Evolutionary conservation across 2,888 invertebrate species (phyloP), one percentile per base, ranked within the genome.

Genomic region (Amiota mariae): DNA sequence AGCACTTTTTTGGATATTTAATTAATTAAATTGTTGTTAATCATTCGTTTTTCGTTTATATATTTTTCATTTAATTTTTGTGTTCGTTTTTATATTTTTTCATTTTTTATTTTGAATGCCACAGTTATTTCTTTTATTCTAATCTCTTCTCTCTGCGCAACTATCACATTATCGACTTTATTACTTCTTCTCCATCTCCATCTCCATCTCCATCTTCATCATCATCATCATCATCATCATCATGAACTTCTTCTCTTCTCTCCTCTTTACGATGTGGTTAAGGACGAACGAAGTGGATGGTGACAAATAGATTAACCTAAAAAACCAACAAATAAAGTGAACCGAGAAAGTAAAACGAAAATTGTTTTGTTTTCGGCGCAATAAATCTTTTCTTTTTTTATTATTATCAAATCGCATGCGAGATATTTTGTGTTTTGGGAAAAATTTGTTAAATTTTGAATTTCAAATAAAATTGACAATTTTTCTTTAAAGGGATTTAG

Each of bases 371-470:
- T 56, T 74, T 72, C 47, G 54, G 54, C 36, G 36, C 36, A 0
- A 36, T 36, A 59, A 59, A 59, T 20, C 10, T 20, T 18, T 15
- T 20, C 15, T 10, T 20, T 70, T 64, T 72, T 20, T 56, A 8
- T 54, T 57, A 8, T 70, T 54, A 56, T 15, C 4, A 48, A 47
- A 20, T 20, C 56, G 20, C 13, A 54, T 10, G 57, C 46, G 11
- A 10, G 47, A 15, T 54, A 36, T 48, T 11, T 59, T 51, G 8
- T 51, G 2, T 57, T 15, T 11, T 49, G 68, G n/a, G 81, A 85
- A 83, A 84, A 84, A 84, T 85, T 82, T 76, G 84, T 81, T 77
- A 78, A 85, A 86, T 84, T 85, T 85, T 84, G 78, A 78, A 73
- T 68, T 74, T 72, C 77, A 36, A 76, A 77, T 81, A 79, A 83